A percentile compares a stretch with the other conserved stretches of the same genome.
Evolutionary conservation across 2,888 invertebrate species (phyloP).

Genomic region (Ditula angustiorana): DNA sequence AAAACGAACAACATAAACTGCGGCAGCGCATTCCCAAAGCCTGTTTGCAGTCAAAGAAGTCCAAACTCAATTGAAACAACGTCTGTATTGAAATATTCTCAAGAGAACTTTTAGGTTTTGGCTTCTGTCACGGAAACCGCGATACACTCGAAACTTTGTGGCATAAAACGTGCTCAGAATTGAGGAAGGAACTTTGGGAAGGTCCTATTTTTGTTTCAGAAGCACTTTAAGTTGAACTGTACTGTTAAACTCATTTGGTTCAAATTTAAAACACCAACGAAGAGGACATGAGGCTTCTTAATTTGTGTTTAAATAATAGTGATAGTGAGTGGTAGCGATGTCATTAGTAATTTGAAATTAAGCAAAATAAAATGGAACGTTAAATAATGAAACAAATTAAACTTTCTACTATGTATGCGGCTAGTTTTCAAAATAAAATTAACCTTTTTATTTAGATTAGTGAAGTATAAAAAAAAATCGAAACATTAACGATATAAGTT

Average conservation of each 20-base stretch:
- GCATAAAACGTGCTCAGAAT: neutral
- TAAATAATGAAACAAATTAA: too few relatives aligned
- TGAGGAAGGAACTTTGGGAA: neutral
- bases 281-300: neutral
- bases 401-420: too few relatives aligned
- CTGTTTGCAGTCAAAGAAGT: slow-evolving; percentile 17
- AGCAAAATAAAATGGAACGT: neutral
- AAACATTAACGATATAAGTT: too few relatives aligned
- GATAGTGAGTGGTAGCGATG: neutral
- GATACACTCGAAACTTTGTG: slow-evolving; percentile 14
- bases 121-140: slow-evolving; percentile 23
- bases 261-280: neutral
- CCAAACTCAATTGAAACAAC: slow-evolving; percentile 29
- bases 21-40: slow-evolving; percentile 3
- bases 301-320: neutral
- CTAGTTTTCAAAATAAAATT: too few relatives aligned
- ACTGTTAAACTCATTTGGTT: neutral
- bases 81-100: slow-evolving; percentile 38
- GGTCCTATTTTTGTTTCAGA: neutral
- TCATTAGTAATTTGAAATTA: neutral
- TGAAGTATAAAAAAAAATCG: too few relatives aligned
- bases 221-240: neutral
- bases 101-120: slow-evolving; percentile 30
- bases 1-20: neutral
- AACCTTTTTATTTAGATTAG: too few relatives aligned